Conservation (phyloP, 2,888 invertebrate genomes). For the Meteorus cinctellus region DNA sequence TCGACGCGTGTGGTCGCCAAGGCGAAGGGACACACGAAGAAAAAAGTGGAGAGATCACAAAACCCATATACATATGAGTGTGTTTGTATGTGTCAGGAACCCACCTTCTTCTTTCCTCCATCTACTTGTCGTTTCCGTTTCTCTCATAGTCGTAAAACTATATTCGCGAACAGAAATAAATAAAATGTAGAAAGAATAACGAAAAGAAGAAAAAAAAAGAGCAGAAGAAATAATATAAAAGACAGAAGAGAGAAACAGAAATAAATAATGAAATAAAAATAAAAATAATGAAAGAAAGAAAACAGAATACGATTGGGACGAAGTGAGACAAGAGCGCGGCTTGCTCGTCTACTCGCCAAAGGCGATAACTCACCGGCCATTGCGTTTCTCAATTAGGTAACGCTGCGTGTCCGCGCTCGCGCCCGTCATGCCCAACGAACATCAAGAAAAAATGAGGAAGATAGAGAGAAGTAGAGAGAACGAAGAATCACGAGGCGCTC, state of each 20-base stretch:
- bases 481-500: constrained; percentile 41
- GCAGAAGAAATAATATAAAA: constrained; percentile 45
- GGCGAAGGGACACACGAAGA: constrained; percentile 17
- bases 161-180: constrained; percentile 38
- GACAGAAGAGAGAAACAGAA: not conserved
- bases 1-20: constrained; percentile 71
- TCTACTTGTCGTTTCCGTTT: constrained; percentile 24
- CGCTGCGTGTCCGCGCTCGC: constrained; percentile 47
- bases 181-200: constrained; percentile 5
- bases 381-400: constrained; percentile 72
- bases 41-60: constrained; percentile 19
- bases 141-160: constrained; percentile 43
- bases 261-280: constrained; percentile 21
- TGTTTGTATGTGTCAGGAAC: constrained; percentile 16
- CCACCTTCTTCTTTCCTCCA: constrained; percentile 29
- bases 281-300: constrained; percentile 50
- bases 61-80: constrained; percentile 6
- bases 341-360: constrained; percentile 52
- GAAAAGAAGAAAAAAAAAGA: constrained; percentile 35
- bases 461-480: constrained; percentile 3
- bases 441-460: not conserved
- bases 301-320: constrained; percentile 49
- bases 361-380: constrained; percentile 69
- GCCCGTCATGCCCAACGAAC: constrained; percentile 2
- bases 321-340: constrained; percentile 50